Evolutionary conservation across 2,113 vertebrate genomes (phyloP), one percentile per base, ranked within the genome.

Genomic region (Calypte anna): DNA sequence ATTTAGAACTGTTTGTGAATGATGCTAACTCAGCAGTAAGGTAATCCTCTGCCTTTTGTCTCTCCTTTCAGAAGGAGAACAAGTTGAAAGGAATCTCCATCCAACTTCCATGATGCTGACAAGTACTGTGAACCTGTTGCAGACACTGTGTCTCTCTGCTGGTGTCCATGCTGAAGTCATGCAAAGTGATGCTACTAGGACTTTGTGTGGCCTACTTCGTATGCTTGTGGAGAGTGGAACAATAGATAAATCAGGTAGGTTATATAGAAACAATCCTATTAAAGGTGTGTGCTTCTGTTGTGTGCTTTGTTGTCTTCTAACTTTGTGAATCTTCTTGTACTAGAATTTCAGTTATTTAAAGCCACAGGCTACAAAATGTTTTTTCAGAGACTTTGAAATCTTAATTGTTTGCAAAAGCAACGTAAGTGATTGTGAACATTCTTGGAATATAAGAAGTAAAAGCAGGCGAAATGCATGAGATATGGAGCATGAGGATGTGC

Each of bases 221-320:
- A 98, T 98, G 98, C 96, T 99, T 30, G 99, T 99, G 96, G 99
- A 99, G 86, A 99, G 99, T 31, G 99, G 99, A 21, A 98, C 99
- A 5, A 97, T 97, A 50, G 99, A 99, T 95, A 99, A 98, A 94
- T 98, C 98, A 30, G 97, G 99, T 99, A 98, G 38, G 31, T 67
- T 50, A 4, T 18, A 20, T 7, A 20, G 54, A 30, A 79, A 31
- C 50, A 77, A 3, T 53, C 51, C 59, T n/a, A n/a, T 5, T 80
- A 30, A 30, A 68, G 6, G 48, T 48, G 1, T 36, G 23, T 70
- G 30, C 25, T 67, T 76, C 33, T 77, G 10, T 38, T 68, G 38
- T 88, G 31, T 64, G 33, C 33, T 58, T 69, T 46, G 8, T 69
- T 43, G 40, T 82, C 53, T 36, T 67, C 17, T 67, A 62, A 63